Evolutionary conservation across 1,140 invertebrate species (phyloP).

Genomic region (Pogonomyrmex barbatus): DNA sequence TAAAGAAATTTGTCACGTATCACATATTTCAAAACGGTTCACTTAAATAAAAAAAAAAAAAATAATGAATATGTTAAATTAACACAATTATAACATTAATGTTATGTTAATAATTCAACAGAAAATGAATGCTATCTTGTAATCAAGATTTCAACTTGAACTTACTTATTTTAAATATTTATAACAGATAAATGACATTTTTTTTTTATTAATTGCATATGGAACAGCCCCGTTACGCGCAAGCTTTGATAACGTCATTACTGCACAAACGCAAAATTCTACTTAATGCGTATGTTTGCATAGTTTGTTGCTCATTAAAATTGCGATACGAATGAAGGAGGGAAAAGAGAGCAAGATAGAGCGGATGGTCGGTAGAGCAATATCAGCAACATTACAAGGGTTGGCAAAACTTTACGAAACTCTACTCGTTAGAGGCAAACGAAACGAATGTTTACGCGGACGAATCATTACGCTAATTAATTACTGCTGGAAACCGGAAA

Average conservation of each 20-base stretch:
- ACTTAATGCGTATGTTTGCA: slow-evolving; percentile 66
- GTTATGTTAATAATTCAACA: not conserved
- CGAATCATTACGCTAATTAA: slow-evolving; percentile 84
- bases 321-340: slow-evolving; percentile 71
- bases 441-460: slow-evolving; percentile 74
- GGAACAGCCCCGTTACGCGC: not conserved
- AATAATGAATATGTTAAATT: not conserved
- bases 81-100: no score
- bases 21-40: no score
- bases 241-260: slow-evolving; percentile 40
- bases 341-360: not conserved
- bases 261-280: slow-evolving; percentile 24
- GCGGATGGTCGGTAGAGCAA: slow-evolving; percentile 44
- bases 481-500: slow-evolving; percentile 71
- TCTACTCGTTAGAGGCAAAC: slow-evolving; percentile 76
- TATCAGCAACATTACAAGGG: slow-evolving; percentile 61
- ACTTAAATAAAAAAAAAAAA: not conserved
- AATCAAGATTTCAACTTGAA: not conserved
- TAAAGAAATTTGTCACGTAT: no score
- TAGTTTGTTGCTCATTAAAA: slow-evolving; percentile 82
- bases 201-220: slow-evolving; percentile 9
- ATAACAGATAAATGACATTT: not conserved
- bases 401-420: slow-evolving; percentile 77
- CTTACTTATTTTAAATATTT: not conserved
- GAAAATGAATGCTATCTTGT: no score